Conservation (phyloP, 2,797 vertebrate species). For the Selene dorsalis region DNA sequence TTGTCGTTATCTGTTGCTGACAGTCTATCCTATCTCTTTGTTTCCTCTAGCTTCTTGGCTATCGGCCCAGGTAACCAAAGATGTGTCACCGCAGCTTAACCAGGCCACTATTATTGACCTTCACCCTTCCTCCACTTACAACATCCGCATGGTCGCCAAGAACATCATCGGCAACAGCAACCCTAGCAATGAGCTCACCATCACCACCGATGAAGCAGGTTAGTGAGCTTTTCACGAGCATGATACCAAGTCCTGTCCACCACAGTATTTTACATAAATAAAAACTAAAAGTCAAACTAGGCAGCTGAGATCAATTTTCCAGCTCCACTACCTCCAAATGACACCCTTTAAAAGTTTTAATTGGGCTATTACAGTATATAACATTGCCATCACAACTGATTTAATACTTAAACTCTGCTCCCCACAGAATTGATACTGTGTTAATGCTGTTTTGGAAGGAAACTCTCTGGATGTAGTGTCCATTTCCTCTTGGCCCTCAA, state of each 20-base stretch:
- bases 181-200: constrained; percentile 98
- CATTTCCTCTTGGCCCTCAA: constrained; percentile 14
- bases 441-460: constrained; percentile 16
- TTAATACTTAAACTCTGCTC: not conserved
- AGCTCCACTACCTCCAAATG: not conserved
- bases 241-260: not conserved
- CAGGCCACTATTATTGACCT: constrained; percentile 99
- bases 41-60: constrained; percentile 91
- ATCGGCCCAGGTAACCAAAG: constrained; percentile 98
- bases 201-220: constrained; percentile 99
- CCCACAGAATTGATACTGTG: not conserved
- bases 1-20: not conserved
- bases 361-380: constrained; percentile 11
- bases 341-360: constrained; percentile 8
- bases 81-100: constrained; percentile 98
- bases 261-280: not conserved
- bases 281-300: not conserved
- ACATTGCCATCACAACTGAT: not conserved
- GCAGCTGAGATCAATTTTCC: not conserved
- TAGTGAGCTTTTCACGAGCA: constrained; percentile 10
- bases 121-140: constrained; percentile 98
- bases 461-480: constrained; percentile 13
- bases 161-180: constrained; percentile 98
- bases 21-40: not conserved
- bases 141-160: constrained; percentile 99